A percentile compares a stretch with the other conserved stretches of the same genome.
Evolutionary conservation across 2,888 invertebrate genomes (phyloP).

Genomic region (Galeopsomyia nigrocyanea): DNA sequence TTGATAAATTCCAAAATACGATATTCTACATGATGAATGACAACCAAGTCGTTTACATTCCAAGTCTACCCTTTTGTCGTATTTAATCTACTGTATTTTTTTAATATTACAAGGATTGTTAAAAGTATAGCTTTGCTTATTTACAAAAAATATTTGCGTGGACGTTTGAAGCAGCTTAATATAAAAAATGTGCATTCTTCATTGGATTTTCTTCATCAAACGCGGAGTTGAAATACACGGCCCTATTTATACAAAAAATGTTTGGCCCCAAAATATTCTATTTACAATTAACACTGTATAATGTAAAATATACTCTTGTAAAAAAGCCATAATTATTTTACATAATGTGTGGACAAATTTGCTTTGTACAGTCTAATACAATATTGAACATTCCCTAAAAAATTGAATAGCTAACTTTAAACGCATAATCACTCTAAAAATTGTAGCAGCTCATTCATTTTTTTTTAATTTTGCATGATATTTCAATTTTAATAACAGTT

Average conservation of each 20-base stretch:
- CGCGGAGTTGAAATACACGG: constrained; percentile 11
- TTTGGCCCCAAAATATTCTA: constrained; percentile 43
- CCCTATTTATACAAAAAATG: constrained; percentile 45
- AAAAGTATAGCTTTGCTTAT: constrained; percentile 5
- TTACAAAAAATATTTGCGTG: constrained; percentile 29
- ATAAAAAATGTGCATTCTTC: constrained; percentile 35
- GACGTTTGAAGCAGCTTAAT: constrained; percentile 42
- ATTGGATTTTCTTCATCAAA: constrained; percentile 12
- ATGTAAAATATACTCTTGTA: constrained; percentile 15
- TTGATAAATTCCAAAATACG: constrained; percentile 25
- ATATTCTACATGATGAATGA: constrained; percentile 29
- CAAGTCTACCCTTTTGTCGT: constrained; percentile 14
- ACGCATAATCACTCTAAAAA: constrained; percentile 8
- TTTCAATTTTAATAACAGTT: too few species aligned
- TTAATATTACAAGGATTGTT: too few species aligned
- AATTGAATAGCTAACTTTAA: constrained; percentile 17
- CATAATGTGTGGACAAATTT: constrained; percentile 29
- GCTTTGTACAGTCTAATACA: constrained; percentile 33
- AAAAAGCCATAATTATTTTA: constrained; percentile 37
- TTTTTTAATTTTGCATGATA: too few species aligned
- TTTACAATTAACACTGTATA: constrained; percentile 39
- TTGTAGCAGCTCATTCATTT: constrained; percentile 13
- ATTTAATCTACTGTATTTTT: background rate
- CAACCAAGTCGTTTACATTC: constrained; percentile 1
- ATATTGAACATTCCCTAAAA: constrained; percentile 16